Evolutionary conservation across 1,140 invertebrate species (phyloP).

Genomic region (Anastrepha obliqua): DNA sequence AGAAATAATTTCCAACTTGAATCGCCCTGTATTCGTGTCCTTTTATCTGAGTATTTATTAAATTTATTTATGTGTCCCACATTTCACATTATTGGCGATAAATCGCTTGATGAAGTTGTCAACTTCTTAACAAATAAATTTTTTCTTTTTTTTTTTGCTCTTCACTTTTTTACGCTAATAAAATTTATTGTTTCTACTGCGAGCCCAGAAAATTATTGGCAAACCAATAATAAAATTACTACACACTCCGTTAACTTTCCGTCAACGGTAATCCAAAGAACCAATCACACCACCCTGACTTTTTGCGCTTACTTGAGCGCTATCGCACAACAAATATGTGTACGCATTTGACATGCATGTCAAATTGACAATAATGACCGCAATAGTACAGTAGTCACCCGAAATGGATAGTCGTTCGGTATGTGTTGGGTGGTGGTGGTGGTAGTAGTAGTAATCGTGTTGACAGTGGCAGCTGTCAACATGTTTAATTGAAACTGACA

Average conservation of each 20-base stretch:
- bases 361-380: slow-evolving; percentile 52
- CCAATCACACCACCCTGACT: slow-evolving; percentile 43
- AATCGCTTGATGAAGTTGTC: slow-evolving; percentile 37
- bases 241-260: background rate
- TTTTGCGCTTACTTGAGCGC: background rate
- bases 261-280: background rate
- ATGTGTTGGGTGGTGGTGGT: slow-evolving; percentile 2
- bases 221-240: slow-evolving; percentile 42
- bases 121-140: background rate
- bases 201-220: slow-evolving; percentile 3
- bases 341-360: slow-evolving; percentile 43
- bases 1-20: too few species aligned
- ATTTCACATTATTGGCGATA: slow-evolving; percentile 35
- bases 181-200: slow-evolving; percentile 25
- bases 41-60: too few species aligned
- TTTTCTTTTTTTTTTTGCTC: background rate
- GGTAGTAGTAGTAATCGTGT: slow-evolving; percentile 3
- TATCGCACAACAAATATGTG: background rate
- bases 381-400: slow-evolving; percentile 43
- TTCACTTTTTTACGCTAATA: slow-evolving; percentile 44
- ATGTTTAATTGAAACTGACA: slow-evolving; percentile 74
- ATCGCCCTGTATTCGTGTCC: too few species aligned
- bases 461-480: slow-evolving; percentile 68
- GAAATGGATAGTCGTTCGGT: slow-evolving; percentile 37
- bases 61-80: background rate